These are phyloP conservation scores for Labeo calbasu DNA, from an alignment of 2,797 vertebrate species.

Conservation along the genomic window DNA sequence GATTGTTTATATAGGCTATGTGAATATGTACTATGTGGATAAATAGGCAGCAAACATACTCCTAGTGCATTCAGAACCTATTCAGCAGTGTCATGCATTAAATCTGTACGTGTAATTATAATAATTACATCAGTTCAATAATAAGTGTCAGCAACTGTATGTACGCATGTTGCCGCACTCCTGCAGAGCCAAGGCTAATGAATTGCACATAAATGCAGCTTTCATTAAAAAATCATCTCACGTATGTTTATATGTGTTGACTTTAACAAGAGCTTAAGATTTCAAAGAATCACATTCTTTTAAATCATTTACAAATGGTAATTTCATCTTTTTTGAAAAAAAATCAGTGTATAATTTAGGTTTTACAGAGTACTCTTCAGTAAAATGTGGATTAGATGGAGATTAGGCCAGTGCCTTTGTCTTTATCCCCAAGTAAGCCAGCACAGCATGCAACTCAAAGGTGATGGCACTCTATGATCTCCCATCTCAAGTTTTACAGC, in stretches of 20 bases:
- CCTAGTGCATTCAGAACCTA: neutral
- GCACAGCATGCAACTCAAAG: conserved; percentile 76
- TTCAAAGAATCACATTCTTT: neutral
- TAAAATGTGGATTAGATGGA: conserved; percentile 83
- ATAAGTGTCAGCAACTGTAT: neutral
- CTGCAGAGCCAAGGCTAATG: neutral
- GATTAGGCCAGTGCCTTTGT: conserved; percentile 82
- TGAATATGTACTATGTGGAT: neutral
- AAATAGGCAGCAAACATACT: neutral
- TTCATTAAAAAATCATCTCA: neutral
- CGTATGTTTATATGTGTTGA: neutral
- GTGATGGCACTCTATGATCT: conserved; percentile 71
- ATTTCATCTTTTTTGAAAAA: conserved; percentile 25
- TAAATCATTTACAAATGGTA: neutral
- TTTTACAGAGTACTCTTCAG: conserved; percentile 68
- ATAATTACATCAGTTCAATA: neutral
- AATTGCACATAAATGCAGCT: neutral
- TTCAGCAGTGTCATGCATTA: neutral
- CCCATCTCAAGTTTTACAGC: conserved; percentile 25
- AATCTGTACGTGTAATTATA: conserved; percentile 1
- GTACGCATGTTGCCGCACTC: neutral
- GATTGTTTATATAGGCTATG: neutral
- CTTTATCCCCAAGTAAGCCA: conserved; percentile 76
- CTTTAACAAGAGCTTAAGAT: neutral
- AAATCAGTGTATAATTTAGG: conserved; percentile 73